Percentiles rank a stretch among this genome's conserved stretches.
phyloP scores from a whole-genome alignment of 1,140 invertebrate genomes.

The Stegodyphus mimosarum region DNA sequence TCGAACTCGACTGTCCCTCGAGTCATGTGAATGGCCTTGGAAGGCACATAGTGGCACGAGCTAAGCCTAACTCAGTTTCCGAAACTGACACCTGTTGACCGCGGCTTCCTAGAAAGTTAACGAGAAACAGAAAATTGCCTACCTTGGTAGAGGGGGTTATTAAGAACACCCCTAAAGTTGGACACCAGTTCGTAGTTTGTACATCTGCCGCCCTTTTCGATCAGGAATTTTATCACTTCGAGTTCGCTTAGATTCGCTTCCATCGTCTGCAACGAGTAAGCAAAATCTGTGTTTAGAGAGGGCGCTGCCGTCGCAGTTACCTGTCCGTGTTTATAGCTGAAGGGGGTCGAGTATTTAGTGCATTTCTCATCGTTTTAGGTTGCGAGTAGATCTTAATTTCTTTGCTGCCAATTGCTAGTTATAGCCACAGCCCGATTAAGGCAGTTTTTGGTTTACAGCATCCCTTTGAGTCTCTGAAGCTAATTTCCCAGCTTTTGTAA shows the following conservation, averaged over 20 bases:
- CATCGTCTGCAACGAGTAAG: not conserved
- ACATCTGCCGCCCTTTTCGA: constrained; percentile 37
- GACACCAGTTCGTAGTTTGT: constrained; percentile 52
- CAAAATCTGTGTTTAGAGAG: constrained; percentile 24
- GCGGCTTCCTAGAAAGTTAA: no score
- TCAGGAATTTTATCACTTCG: constrained; percentile 42
- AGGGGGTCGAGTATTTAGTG: not conserved
- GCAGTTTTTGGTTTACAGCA: no score
- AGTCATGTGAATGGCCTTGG: constrained; percentile 33
- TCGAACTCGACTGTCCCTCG: not conserved
- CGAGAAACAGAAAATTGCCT: not conserved
- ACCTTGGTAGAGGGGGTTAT: constrained; percentile 48
- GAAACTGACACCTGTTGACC: constrained; percentile 22
- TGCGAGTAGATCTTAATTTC: no score
- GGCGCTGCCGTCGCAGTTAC: constrained; percentile 26
- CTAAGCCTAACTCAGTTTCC: constrained; percentile 5
- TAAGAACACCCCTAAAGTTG: constrained; percentile 39
- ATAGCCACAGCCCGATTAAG: no score
- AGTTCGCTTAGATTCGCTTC: constrained; percentile 14
- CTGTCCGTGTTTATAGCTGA: constrained; percentile 24
- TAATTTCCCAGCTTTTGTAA: no score
- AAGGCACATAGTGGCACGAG: not conserved
- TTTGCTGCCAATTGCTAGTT: no score
- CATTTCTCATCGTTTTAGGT: no score
- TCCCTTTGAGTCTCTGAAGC: no score